These are phyloP conservation scores for Heteractis magnifica DNA, from an alignment of 92 coral and sea anemone genomes.

Conservation along the genomic window DNA sequence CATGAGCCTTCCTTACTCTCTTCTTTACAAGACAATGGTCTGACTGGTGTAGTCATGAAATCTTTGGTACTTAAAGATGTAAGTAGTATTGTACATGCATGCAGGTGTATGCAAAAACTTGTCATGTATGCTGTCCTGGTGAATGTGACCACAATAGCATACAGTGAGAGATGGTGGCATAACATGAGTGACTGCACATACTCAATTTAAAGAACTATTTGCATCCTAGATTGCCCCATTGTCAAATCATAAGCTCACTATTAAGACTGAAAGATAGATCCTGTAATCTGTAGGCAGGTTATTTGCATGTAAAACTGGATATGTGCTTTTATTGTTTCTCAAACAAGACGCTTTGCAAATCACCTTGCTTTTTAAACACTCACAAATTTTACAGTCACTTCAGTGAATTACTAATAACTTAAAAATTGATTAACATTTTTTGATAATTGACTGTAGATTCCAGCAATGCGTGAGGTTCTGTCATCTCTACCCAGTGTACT, in stretches of 20 bases:
- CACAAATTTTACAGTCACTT: background rate
- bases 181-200: no score
- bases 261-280: no score
- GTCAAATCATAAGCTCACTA: no score
- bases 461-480: slow-evolving; percentile 94
- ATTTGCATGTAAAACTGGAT: no score
- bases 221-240: no score
- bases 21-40: slow-evolving; percentile 92
- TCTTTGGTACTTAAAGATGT: slow-evolving; percentile 94
- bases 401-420: background rate
- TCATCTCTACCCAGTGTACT: slow-evolving; percentile 92
- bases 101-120: background rate
- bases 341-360: no score
- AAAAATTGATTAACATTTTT: background rate
- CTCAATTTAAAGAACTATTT: no score
- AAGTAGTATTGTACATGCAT: slow-evolving; percentile 17
- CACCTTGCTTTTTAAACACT: background rate
- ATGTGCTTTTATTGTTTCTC: no score
- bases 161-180: no score
- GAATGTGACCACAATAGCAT: no score
- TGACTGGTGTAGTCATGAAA: slow-evolving; percentile 93
- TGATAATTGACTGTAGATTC: slow-evolving; percentile 57
- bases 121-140: no score
- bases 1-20: slow-evolving; percentile 97
- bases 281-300: no score